Conservation (phyloP, 2,888 invertebrate genomes). For the Mayetiola destructor region DNA sequence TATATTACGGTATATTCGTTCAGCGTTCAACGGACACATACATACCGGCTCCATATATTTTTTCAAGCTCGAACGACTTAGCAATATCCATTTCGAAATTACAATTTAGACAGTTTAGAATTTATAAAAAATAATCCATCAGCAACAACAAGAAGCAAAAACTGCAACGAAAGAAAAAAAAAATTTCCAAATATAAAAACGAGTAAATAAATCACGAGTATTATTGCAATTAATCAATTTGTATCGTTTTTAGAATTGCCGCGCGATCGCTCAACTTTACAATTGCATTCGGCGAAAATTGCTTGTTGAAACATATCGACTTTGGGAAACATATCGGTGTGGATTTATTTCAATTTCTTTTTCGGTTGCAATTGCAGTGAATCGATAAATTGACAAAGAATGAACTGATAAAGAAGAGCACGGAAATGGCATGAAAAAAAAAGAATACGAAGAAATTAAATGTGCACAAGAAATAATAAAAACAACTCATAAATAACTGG, state of each 20-base stretch:
- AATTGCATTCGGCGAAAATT: background rate
- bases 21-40: too few species aligned
- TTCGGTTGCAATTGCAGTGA: background rate
- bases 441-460: background rate
- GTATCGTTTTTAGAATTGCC: slow-evolving; percentile 8
- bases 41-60: background rate
- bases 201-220: slow-evolving; percentile 10
- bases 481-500: slow-evolving; percentile 12
- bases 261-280: background rate
- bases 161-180: background rate
- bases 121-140: background rate
- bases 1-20: too few species aligned
- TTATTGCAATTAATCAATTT: slow-evolving; percentile 13
- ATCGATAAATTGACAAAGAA: background rate
- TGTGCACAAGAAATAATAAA: slow-evolving; percentile 13
- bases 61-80: slow-evolving; percentile 6
- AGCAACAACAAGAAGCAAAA: background rate
- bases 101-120: background rate
- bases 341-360: too few species aligned
- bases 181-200: background rate
- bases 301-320: slow-evolving; percentile 5
- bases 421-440: background rate
- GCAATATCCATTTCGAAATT: slow-evolving; percentile 10
- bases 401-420: background rate
- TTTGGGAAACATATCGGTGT: too few species aligned